Conservation (phyloP, 2,797 vertebrate genomes). For the Tadarida brasiliensis region DNA sequence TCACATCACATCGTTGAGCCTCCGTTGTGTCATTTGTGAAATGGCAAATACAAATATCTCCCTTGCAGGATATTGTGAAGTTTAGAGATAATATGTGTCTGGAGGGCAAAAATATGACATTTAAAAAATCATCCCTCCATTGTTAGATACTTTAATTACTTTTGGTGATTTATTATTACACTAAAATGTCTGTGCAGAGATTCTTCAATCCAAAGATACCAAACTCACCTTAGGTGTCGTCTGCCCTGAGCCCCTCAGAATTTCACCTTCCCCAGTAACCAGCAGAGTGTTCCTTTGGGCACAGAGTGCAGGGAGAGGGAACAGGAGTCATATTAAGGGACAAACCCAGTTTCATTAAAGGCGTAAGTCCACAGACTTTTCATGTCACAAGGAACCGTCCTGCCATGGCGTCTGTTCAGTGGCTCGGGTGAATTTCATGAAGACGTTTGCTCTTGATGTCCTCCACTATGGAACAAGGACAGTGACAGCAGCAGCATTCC, state of each 20-base stretch:
- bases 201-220: background rate
- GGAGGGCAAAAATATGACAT: background rate
- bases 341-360: background rate
- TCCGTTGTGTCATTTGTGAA: background rate
- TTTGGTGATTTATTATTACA: background rate
- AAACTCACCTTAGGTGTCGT: background rate
- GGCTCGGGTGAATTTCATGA: background rate
- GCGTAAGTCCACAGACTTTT: background rate
- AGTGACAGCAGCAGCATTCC: no score
- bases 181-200: background rate
- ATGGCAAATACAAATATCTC: background rate
- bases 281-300: background rate
- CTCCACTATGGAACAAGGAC: background rate
- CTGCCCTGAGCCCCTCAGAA: background rate
- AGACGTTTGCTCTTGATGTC: background rate
- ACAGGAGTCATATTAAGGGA: background rate
- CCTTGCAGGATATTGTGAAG: background rate
- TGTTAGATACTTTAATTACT: background rate
- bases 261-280: background rate
- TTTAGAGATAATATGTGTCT: background rate
- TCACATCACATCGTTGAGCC: background rate
- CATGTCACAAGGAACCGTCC: background rate
- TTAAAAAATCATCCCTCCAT: background rate
- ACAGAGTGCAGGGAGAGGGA: background rate
- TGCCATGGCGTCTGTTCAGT: background rate